Conservation (phyloP, 2,113 vertebrate genomes). For the Anoplopoma fimbria region DNA sequence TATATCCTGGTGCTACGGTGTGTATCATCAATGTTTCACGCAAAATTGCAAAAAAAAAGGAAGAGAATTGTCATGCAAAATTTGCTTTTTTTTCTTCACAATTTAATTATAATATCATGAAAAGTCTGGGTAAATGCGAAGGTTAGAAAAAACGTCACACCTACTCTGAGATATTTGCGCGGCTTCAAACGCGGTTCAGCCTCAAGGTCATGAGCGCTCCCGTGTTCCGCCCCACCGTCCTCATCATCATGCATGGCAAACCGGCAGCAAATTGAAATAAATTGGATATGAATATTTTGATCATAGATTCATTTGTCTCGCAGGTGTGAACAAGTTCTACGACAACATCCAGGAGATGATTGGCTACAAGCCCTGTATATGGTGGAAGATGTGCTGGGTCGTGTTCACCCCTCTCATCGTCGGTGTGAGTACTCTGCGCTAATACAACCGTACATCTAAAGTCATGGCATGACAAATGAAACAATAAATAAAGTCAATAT, state of each 20-base stretch:
- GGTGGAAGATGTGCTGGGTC: constrained; percentile 99
- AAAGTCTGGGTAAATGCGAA: not conserved
- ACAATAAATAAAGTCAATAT: constrained; percentile 79
- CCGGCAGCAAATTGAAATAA: constrained; percentile 71
- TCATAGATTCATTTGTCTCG: constrained; percentile 59
- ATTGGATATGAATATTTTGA: constrained; percentile 75
- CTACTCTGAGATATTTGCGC: constrained; percentile 24
- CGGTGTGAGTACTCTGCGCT: constrained; percentile 86
- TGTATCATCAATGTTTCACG: constrained; percentile 45
- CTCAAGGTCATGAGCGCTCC: constrained; percentile 63
- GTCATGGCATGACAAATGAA: constrained; percentile 69
- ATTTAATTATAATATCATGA: not conserved
- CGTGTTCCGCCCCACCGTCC: constrained; percentile 44
- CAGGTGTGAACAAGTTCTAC: constrained; percentile 98
- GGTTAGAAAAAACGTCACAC: constrained; percentile 17
- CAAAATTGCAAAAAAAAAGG: constrained; percentile 1
- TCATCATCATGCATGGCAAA: constrained; percentile 72
- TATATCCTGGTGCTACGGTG: constrained; percentile 99
- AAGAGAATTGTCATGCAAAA: not conserved
- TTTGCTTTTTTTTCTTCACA: not conserved
- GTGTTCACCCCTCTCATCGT: constrained; percentile 97
- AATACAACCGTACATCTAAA: constrained; percentile 59
- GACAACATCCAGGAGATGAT: constrained; percentile 99
- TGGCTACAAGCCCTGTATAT: constrained; percentile 95
- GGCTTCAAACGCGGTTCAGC: constrained; percentile 47